Conservation (phyloP, 1,140 invertebrate species). For the Ectropis grisescens region DNA sequence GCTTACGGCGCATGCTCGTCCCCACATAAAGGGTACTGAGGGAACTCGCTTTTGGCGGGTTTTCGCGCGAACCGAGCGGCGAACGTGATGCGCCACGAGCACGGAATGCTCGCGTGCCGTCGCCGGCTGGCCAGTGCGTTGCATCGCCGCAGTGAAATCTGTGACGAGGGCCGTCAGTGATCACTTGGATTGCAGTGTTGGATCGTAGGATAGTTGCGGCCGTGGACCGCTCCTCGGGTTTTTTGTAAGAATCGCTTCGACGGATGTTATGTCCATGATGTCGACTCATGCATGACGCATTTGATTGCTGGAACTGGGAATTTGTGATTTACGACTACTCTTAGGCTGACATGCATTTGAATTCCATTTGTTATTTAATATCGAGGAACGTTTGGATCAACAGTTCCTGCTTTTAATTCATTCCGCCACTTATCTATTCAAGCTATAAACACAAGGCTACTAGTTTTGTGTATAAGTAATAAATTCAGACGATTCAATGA, state of each 20-base stretch:
- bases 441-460: too few species aligned
- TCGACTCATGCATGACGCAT: slow-evolving; percentile 64
- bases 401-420: too few species aligned
- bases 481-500: too few species aligned
- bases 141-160: slow-evolving; percentile 45
- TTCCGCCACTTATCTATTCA: too few species aligned
- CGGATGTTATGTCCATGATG: slow-evolving; percentile 59
- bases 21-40: slow-evolving; percentile 24
- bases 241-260: slow-evolving; percentile 45
- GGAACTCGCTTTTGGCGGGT: slow-evolving; percentile 57
- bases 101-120: slow-evolving; percentile 45
- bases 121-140: slow-evolving; percentile 17
- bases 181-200: slow-evolving; percentile 67
- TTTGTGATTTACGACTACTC: slow-evolving; percentile 24
- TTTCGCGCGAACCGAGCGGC: slow-evolving; percentile 37
- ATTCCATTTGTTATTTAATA: too few species aligned
- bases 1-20: slow-evolving; percentile 10
- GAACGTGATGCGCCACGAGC: slow-evolving; percentile 46
- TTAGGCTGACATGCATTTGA: too few species aligned
- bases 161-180: slow-evolving; percentile 28
- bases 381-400: too few species aligned
- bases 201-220: slow-evolving; percentile 45
- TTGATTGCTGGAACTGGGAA: slow-evolving; percentile 54
- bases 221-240: slow-evolving; percentile 23
- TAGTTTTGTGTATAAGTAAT: too few species aligned